A percentile compares a stretch with the other conserved stretches of the same genome.
These are phyloP conservation scores for Ceraclea dissimilis DNA, from an alignment of 2,888 invertebrate species.

Conservation along the genomic window DNA sequence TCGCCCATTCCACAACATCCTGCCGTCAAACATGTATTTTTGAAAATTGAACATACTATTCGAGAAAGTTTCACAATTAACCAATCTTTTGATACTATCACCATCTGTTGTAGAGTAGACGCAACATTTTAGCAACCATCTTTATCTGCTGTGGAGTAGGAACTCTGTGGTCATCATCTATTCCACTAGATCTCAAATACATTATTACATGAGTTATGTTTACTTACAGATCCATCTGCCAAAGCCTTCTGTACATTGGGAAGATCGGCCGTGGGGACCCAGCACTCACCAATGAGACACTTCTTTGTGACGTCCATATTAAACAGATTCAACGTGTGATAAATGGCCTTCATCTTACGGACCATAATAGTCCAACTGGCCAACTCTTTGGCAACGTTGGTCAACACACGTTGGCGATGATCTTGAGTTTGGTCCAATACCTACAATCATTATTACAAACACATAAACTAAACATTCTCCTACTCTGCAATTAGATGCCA, in stretches of 20 bases:
- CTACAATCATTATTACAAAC: slow-evolving; percentile 37
- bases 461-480: slow-evolving; percentile 10
- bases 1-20: no score
- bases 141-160: no score
- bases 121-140: no score
- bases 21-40: no score
- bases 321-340: slow-evolving; percentile 82
- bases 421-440: slow-evolving; percentile 89
- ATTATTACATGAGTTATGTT: no score
- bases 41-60: no score
- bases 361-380: slow-evolving; percentile 87
- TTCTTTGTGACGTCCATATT: slow-evolving; percentile 83
- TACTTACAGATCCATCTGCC: slow-evolving; percentile 68
- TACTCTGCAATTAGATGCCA: neutral
- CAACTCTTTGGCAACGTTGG: slow-evolving; percentile 81
- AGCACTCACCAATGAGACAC: slow-evolving; percentile 79
- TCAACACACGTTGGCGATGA: slow-evolving; percentile 80
- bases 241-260: slow-evolving; percentile 71
- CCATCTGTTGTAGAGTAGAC: no score
- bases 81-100: no score
- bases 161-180: no score
- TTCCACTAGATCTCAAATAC: no score
- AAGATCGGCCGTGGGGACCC: slow-evolving; percentile 68
- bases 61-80: no score
- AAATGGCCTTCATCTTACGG: slow-evolving; percentile 87